Evolutionary conservation across 2,113 vertebrate species (phyloP), one percentile per base, ranked within the genome.

Genomic region (Ramphastos sulfuratus): DNA sequence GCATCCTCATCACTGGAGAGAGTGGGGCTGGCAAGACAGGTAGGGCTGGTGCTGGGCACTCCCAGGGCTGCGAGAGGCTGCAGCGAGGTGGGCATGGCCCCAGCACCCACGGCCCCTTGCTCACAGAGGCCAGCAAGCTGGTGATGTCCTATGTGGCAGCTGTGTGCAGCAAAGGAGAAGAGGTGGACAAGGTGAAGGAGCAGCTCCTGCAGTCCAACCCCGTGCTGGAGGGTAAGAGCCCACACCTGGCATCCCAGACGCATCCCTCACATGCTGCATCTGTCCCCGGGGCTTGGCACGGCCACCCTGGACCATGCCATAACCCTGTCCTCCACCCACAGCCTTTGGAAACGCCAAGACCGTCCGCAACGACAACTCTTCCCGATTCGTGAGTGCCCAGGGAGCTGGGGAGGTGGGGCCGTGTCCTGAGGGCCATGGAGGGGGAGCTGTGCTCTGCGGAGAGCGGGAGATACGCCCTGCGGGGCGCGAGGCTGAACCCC

Each of bases 121-220:
- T 30, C 24, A 1, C 85, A 98, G 98, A 98, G 97, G 98, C 98
- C 44, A 98, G 98, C 95, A 98, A 98, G 84, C 93, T 98, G 82
- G 98, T 98, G 93, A 98, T 98, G 98, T 98, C 98, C 46, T 98
- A 97, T 0, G 97, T 98, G 96, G 98, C 98, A 0, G 97, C 98
- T 0, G 98, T 98, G 82, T 97, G 98, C 75, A 97, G 97, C 59
- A 97, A 97, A 93, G 98, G 97, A 27, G 97, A 97, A n/a, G 96
- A 98, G 82, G 98, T 98, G 95, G 97, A 98, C 80, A 97, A 96
- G 31, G 98, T 98, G 89, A 98, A 98, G 92, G 98, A 98, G 73
- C 98, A 98, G 42, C 96, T 98, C 28, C 96, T 98, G 60, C 98
- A 98, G 77, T 98, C 98, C 33, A 98, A 98, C 74, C 98, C 98